These are phyloP conservation scores for Propithecus perrieri DNA, from an alignment of 2,797 vertebrate species.

Conservation along the genomic window DNA sequence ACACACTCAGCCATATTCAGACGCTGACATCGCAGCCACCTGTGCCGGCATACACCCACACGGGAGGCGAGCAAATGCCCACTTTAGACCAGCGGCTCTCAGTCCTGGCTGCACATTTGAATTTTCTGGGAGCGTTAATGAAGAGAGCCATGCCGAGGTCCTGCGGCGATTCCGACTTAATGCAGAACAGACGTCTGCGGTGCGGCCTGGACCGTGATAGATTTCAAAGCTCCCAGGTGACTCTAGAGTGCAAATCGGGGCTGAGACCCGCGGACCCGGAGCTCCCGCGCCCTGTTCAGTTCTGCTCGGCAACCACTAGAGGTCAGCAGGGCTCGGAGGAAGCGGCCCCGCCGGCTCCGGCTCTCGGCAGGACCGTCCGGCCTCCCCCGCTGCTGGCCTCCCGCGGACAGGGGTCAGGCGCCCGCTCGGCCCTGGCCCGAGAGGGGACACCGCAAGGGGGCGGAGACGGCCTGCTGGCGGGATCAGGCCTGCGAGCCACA, in stretches of 20 bases:
- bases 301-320: slow-evolving; percentile 70
- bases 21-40: background rate
- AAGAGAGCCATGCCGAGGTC: background rate
- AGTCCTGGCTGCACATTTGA: too few species aligned
- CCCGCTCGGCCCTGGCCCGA: fast-evolving
- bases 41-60: fast-evolving
- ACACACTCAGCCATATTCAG: background rate
- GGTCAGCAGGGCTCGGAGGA: slow-evolving; percentile 71
- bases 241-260: background rate
- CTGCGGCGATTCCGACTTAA: background rate
- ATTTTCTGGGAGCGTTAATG: background rate
- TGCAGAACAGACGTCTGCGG: background rate
- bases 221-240: background rate
- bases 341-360: background rate
- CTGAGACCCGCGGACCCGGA: background rate
- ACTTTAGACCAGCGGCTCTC: background rate
- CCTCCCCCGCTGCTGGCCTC: background rate
- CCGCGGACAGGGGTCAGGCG: background rate
- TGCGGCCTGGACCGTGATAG: background rate
- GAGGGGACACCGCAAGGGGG: background rate
- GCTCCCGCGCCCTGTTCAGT: background rate
- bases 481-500: background rate
- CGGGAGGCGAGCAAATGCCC: background rate
- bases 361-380: background rate
- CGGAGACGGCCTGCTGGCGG: background rate